Conservation (phyloP, 2,113 vertebrate genomes). For the Myotis yumanensis region DNA sequence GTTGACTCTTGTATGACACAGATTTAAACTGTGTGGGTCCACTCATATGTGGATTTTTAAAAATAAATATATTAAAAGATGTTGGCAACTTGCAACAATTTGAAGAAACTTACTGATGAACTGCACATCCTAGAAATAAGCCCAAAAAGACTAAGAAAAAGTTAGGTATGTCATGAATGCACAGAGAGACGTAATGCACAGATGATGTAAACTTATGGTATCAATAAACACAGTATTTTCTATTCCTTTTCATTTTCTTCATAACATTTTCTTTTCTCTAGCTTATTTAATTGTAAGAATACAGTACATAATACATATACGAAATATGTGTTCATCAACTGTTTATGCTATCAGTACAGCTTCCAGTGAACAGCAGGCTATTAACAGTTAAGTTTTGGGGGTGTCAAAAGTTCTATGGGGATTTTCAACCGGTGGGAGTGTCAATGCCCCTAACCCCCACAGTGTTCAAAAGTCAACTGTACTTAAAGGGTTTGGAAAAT, state of each 20-base stretch:
- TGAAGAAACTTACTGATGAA: background rate
- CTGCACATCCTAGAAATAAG: background rate
- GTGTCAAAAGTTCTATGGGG: background rate
- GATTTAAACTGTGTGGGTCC: background rate
- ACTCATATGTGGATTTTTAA: background rate
- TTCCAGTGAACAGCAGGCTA: background rate
- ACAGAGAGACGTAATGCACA: background rate
- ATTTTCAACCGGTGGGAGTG: background rate
- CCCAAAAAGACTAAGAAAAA: background rate
- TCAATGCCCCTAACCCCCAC: background rate
- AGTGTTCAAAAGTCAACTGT: background rate
- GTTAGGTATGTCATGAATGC: background rate
- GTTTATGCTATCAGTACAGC: background rate
- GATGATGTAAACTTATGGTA: background rate
- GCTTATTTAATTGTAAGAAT: background rate
- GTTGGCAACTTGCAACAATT: background rate
- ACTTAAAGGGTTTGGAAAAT: background rate
- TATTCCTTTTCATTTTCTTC: background rate
- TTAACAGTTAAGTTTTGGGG: background rate
- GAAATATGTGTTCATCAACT: background rate
- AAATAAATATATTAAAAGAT: background rate
- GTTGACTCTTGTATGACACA: background rate
- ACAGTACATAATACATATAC: background rate
- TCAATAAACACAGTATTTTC: background rate
- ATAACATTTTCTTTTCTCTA: background rate